Evolutionary conservation across 2,797 vertebrate species (phyloP).

Genomic region (Cossypha caffra): DNA sequence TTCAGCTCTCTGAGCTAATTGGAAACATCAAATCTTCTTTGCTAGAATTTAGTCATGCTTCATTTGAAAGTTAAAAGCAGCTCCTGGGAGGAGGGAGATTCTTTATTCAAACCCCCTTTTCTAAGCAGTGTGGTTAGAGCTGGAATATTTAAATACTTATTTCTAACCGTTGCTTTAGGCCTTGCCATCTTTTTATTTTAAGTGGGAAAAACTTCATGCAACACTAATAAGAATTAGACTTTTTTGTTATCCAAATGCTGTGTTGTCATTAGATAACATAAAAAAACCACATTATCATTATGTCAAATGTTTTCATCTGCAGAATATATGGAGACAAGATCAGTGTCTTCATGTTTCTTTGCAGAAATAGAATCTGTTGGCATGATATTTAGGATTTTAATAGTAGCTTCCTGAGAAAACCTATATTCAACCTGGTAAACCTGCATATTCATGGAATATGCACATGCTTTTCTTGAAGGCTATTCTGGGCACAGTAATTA

Average conservation of each 20-base stretch:
- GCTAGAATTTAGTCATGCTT: constrained; percentile 74
- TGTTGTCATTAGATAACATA: neutral
- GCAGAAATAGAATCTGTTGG: neutral
- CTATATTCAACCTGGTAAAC: neutral
- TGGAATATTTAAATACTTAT: constrained; percentile 28
- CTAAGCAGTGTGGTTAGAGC: neutral
- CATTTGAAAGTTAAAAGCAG: constrained; percentile 71
- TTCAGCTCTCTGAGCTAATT: constrained; percentile 75
- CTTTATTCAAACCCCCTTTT: constrained; percentile 37
- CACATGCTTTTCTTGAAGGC: neutral
- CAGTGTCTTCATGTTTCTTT: neutral
- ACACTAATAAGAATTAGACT: neutral
- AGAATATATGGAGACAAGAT: neutral
- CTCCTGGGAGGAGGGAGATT: constrained; percentile 28
- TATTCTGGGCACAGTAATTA: neutral
- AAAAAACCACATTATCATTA: neutral
- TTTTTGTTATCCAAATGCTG: neutral
- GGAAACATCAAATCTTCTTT: constrained; percentile 79
- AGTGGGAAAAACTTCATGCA: neutral
- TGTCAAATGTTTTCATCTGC: neutral
- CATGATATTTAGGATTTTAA: neutral
- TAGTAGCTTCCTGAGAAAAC: neutral
- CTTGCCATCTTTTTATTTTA: neutral
- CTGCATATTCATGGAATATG: neutral
- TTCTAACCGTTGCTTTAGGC: constrained; percentile 10